Base-by-base conservation (phyloP, 2,888 invertebrate genomes). In the Lasius platythorax region DNA sequence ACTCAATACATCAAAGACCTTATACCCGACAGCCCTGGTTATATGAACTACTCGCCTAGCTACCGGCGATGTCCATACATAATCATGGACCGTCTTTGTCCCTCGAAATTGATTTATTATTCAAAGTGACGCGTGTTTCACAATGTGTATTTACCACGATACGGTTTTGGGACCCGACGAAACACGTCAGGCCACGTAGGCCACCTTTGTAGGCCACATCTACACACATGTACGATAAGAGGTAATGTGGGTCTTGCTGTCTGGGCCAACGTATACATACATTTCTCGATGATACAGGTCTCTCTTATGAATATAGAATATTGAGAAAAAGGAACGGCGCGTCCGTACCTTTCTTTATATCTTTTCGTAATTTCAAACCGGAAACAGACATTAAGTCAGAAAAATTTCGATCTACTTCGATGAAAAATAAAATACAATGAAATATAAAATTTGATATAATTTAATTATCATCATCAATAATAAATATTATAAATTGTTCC, bases 21-120 rank as follows among this genome's bases (percentile, higher is more conserved):
- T 92, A 91, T 92, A 92, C 89, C 89, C 79, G 88, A 86, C 88
- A 86, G 89, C 83, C 87, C 82, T 90, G 92, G 88, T 91, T 91
- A 91, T 91, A 90, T 89, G 90, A 89, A 91, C 88, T 89, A 88
- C 89, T 88, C 89, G 87, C 87, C 82, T 84, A 82, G 85, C 90
- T 87, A 87, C 91, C 89, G 92, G 90, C 93, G 91, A 93, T 93
- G 93, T 92, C 94, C 93, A 95, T 95, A 93, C 95, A 95, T 95
- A 95, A 95, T 95, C 94, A 94, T 94, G 93, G 92, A 91, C 92
- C 93, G 94, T 94, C 94, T 94, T 94, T 94, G 95, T 94, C 93
- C 93, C 93, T 92, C 93, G 94, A 95, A 95, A 95, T 95, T 95
- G 95, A 95, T 95, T 95, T 95, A 95, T 95, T 95, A 95, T 95